Evolutionary conservation across 2,113 vertebrate genomes (phyloP).

Genomic region (Xenus cinereus): DNA sequence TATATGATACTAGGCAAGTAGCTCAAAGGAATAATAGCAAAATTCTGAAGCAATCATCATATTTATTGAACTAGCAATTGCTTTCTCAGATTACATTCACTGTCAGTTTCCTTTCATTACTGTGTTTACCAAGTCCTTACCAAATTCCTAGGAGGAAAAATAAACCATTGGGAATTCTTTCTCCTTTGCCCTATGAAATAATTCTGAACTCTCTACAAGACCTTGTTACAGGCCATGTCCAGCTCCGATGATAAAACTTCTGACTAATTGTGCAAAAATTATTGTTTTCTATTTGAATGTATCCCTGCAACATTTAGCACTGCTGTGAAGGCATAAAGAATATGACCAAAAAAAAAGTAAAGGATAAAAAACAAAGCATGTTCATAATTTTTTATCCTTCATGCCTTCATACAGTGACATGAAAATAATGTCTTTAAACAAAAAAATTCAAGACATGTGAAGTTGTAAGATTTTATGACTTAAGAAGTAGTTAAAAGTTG

Average conservation of each 20-base stretch:
- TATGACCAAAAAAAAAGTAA: background rate
- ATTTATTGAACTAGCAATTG: background rate
- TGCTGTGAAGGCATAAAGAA: background rate
- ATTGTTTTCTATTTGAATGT: background rate
- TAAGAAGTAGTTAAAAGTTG: background rate
- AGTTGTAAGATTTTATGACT: background rate
- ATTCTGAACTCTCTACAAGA: background rate
- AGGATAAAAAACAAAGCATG: background rate
- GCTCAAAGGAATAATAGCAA: background rate
- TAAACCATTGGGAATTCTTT: background rate
- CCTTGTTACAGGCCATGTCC: background rate
- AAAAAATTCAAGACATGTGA: background rate
- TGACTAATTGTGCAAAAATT: background rate
- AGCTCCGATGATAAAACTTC: background rate
- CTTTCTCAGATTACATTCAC: background rate
- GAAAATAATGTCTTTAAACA: background rate
- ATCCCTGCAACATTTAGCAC: background rate
- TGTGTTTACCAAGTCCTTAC: background rate
- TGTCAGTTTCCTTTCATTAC: background rate
- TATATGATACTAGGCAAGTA: background rate
- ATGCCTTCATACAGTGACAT: background rate
- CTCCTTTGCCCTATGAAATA: background rate
- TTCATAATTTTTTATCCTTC: background rate
- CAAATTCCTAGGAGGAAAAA: background rate
- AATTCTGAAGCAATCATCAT: background rate